Conservation (phyloP, 2,888 invertebrate genomes). For the Euplexia lucipara region DNA sequence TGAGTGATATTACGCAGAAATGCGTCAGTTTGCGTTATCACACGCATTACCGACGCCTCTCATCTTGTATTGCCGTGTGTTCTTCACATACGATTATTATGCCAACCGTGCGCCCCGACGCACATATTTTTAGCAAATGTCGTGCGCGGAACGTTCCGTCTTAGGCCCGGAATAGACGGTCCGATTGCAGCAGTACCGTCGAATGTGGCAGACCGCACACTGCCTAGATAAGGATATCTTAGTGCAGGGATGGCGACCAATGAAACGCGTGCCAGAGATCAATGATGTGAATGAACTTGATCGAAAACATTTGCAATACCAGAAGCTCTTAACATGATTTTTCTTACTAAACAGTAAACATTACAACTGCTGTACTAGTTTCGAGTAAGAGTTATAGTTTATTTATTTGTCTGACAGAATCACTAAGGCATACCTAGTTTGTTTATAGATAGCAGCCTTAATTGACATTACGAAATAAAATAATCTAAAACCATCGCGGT, state of each 20-base stretch:
- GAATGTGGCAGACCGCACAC: slow-evolving; percentile 45
- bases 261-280: too few relatives aligned
- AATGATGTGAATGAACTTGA: too few relatives aligned
- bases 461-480: slow-evolving; percentile 15
- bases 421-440: too few relatives aligned
- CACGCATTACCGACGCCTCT: slow-evolving; percentile 38
- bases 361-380: too few relatives aligned
- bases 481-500: slow-evolving; percentile 6
- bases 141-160: slow-evolving; percentile 52
- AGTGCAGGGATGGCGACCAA: too few relatives aligned
- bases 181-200: slow-evolving; percentile 40
- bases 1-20: slow-evolving; percentile 42
- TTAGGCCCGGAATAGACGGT: slow-evolving; percentile 58
- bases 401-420: too few relatives aligned
- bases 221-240: slow-evolving; percentile 31
- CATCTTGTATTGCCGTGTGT: slow-evolving; percentile 53
- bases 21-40: slow-evolving; percentile 50
- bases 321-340: too few relatives aligned
- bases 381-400: too few relatives aligned
- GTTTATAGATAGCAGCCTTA: slow-evolving; percentile 10
- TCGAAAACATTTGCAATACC: too few relatives aligned
- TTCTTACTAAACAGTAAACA: too few relatives aligned
- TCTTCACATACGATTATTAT: slow-evolving; percentile 63
- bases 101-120: slow-evolving; percentile 59
- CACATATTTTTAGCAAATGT: slow-evolving; percentile 69